These are phyloP conservation scores for Formicarius rufipectus DNA, from an alignment of 2,113 vertebrate genomes.

Conservation along the genomic window DNA sequence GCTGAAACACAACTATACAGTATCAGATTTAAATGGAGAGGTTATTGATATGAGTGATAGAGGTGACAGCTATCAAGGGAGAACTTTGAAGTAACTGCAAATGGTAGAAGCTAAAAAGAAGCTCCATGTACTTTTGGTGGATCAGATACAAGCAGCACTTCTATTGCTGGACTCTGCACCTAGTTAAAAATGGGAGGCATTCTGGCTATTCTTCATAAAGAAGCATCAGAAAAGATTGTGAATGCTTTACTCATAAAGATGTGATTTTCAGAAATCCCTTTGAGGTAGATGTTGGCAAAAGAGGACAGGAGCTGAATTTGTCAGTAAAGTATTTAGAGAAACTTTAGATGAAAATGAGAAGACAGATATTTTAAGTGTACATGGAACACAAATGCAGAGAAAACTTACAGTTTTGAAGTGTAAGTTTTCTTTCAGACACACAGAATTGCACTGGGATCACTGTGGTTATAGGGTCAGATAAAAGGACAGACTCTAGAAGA, in stretches of 20 bases:
- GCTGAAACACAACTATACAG: rapidly evolving
- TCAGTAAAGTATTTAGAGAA: neutral
- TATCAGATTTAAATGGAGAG: neutral
- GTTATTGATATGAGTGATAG: neutral
- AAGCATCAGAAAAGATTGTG: neutral
- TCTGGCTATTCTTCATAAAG: neutral
- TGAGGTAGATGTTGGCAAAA: neutral
- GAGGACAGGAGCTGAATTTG: neutral
- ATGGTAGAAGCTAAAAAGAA: neutral
- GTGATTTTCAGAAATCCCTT: neutral
- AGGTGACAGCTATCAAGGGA: neutral
- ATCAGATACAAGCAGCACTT: neutral
- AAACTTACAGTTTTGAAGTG: neutral
- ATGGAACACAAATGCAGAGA: neutral
- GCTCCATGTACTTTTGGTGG: neutral
- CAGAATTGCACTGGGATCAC: neutral
- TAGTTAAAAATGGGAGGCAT: neutral
- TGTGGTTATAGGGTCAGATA: neutral
- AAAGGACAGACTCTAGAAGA: neutral
- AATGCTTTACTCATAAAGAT: neutral
- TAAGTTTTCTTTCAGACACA: neutral
- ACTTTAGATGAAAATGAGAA: neutral
- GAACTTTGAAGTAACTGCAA: neutral
- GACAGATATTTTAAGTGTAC: neutral
- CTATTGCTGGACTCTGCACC: neutral